Percentiles rank a stretch among this genome's conserved stretches.
Evolutionary conservation across 92 coral and sea anemone genomes (phyloP).

Genomic region (Epizoanthus rinbou): DNA sequence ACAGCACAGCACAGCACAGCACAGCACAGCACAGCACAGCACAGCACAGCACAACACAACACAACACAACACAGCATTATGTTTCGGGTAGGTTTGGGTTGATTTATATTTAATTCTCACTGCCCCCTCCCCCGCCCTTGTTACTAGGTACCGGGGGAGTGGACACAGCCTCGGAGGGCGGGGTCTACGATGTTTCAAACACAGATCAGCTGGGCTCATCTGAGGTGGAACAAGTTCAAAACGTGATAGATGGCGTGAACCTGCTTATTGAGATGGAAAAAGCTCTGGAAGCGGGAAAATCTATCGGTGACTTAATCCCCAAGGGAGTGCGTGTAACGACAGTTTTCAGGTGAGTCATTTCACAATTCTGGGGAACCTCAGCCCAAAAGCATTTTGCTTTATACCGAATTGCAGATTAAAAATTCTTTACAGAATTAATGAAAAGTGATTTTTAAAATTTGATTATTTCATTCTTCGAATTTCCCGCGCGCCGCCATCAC

Average conservation of each 20-base stretch:
- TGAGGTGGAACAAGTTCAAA: slow-evolving; percentile 88
- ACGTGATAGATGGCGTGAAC: slow-evolving; percentile 83
- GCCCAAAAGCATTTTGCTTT: too few relatives aligned
- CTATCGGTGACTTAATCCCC: slow-evolving; percentile 47
- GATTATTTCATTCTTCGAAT: too few relatives aligned
- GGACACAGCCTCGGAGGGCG: slow-evolving; percentile 84
- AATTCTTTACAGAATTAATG: too few relatives aligned
- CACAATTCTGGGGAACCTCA: background rate
- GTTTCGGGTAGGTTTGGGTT: too few relatives aligned
- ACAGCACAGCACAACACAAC: too few relatives aligned
- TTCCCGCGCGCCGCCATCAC: too few relatives aligned
- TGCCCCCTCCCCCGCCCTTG: background rate
- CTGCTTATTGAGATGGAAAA: slow-evolving; percentile 82
- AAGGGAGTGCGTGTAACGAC: background rate
- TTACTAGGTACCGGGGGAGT: slow-evolving; percentile 88
- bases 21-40: too few relatives aligned
- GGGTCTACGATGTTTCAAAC: slow-evolving; percentile 84
- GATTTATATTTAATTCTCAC: too few relatives aligned
- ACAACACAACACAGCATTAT: too few relatives aligned
- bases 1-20: too few relatives aligned
- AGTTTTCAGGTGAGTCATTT: background rate
- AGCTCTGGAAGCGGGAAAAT: slow-evolving; percentile 65
- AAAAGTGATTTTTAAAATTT: too few relatives aligned
- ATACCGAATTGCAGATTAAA: too few relatives aligned
- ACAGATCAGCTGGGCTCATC: slow-evolving; percentile 92